Base-by-base conservation (phyloP, 2,113 vertebrate species). In the Gobio gobio region DNA sequence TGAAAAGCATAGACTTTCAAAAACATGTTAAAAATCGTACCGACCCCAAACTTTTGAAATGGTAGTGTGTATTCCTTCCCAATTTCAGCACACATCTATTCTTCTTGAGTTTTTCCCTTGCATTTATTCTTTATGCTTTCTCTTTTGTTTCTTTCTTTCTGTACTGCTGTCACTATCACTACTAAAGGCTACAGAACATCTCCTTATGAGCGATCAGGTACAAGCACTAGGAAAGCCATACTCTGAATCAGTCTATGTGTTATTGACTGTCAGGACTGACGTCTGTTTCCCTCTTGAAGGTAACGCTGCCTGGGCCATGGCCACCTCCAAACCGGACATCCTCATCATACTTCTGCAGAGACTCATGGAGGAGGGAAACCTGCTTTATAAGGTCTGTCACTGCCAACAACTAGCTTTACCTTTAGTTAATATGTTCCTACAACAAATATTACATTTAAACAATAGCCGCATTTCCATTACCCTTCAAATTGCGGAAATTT, bases 291-390 rank as follows among this genome's bases (percentile, higher is more conserved):
- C 58, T 70, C 63, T 9, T 92, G 54, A 93, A 99, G 98, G 98
- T 93, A 98, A 99, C 18, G 98, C 98, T 75, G 98, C 98, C 0
- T 99, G 98, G 98, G 97, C 98, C n/a, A 98, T 99, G 98, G 98
- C 98, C 79, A 99, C 98, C 40, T 98, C 98, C 87, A 99, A 99
- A 91, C 98, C 98, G 0, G 98, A 99, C 90, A 98, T 99, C 87
- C 95, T 99, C 88, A 96, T 99, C 89, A 99, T 99, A 89, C 96
- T 99, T 85, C 94, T 99, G 86, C 98, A 99, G 95, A 99, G 99
- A 90, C 93, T 99, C 86, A 98, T 99, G 97, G 98, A 99, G 92
- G 98, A 99, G 93, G 98, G 98, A 77, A 99, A 99, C 91, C 70
- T 95, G 24, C 94, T 99, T 78, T 99, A 99, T 91, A 99, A 98